Evolutionary conservation across 2,888 invertebrate genomes (phyloP).

Genomic region (Polylopha cassiicola): DNA sequence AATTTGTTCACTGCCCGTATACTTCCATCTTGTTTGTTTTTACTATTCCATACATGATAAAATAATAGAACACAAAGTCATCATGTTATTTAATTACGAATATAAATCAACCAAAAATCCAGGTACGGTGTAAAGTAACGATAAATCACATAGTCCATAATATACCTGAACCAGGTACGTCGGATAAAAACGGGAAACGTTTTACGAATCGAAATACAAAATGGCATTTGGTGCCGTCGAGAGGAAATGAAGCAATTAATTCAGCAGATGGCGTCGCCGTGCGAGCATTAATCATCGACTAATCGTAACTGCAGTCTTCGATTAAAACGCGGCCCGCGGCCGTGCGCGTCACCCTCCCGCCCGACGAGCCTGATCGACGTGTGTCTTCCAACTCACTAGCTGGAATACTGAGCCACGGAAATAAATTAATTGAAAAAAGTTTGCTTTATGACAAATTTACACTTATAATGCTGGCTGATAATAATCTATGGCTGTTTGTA

Average conservation of each 20-base stretch:
- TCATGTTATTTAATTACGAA: too few species aligned
- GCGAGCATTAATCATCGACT: slow-evolving; percentile 76
- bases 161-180: slow-evolving; percentile 55
- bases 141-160: slow-evolving; percentile 60
- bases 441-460: too few species aligned
- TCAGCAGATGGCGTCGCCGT: slow-evolving; percentile 75
- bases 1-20: slow-evolving; percentile 47
- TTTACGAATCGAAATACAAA: slow-evolving; percentile 70
- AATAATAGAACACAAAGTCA: slow-evolving; percentile 21
- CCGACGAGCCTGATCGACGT: slow-evolving; percentile 19
- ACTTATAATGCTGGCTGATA: too few species aligned
- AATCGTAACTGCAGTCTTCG: slow-evolving; percentile 77
- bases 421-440: too few species aligned
- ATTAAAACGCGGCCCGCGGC: slow-evolving; percentile 61
- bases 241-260: slow-evolving; percentile 78
- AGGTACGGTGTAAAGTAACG: slow-evolving; percentile 43
- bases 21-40: slow-evolving; percentile 38
- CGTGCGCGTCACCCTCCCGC: slow-evolving; percentile 34
- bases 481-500: too few species aligned
- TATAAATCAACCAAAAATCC: slow-evolving; percentile 35
- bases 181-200: slow-evolving; percentile 60
- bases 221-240: slow-evolving; percentile 72
- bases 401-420: too few species aligned
- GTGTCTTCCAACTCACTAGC: slow-evolving; percentile 10
- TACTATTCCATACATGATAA: slow-evolving; percentile 22